Evolutionary conservation across 2,113 vertebrate species (phyloP).

Genomic region (Thunnus thynnus): DNA sequence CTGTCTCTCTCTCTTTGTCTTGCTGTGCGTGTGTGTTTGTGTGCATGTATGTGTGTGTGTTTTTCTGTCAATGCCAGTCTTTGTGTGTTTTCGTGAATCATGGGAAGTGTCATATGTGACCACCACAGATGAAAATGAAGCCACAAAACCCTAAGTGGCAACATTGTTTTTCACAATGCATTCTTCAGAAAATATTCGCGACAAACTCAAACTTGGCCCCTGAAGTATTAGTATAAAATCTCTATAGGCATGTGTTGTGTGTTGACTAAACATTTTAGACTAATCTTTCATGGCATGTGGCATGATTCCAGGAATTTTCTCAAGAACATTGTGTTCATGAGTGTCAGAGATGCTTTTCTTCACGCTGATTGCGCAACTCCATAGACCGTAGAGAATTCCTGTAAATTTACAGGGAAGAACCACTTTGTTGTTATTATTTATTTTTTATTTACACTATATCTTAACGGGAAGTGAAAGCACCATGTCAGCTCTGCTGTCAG

Average conservation of each 20-base stretch:
- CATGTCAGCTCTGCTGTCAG: neutral
- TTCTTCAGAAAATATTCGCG: neutral
- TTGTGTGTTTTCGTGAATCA: slow-evolving; percentile 45
- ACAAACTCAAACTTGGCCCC: neutral
- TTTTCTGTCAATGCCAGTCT: slow-evolving; percentile 6
- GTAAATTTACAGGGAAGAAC: slow-evolving; percentile 21
- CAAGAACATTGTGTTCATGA: slow-evolving; percentile 13
- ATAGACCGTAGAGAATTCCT: neutral
- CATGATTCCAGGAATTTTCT: slow-evolving; percentile 1
- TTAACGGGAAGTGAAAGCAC: neutral
- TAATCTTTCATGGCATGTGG: neutral
- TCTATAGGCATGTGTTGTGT: neutral
- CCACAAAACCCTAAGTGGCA: slow-evolving; percentile 2
- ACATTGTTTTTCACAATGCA: slow-evolving; percentile 3
- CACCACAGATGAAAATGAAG: slow-evolving; percentile 17
- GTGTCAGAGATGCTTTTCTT: neutral
- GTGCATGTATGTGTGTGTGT: too few relatives aligned
- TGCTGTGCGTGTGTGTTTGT: too few relatives aligned
- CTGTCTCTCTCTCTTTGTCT: neutral
- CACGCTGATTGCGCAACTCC: neutral
- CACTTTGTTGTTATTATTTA: neutral
- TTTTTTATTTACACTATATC: neutral
- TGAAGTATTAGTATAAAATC: too few relatives aligned
- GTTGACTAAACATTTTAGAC: neutral
- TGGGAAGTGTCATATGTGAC: slow-evolving; percentile 46